phyloP scores from a whole-genome alignment of 1,140 invertebrate genomes.

The Drosophila truncata region DNA sequence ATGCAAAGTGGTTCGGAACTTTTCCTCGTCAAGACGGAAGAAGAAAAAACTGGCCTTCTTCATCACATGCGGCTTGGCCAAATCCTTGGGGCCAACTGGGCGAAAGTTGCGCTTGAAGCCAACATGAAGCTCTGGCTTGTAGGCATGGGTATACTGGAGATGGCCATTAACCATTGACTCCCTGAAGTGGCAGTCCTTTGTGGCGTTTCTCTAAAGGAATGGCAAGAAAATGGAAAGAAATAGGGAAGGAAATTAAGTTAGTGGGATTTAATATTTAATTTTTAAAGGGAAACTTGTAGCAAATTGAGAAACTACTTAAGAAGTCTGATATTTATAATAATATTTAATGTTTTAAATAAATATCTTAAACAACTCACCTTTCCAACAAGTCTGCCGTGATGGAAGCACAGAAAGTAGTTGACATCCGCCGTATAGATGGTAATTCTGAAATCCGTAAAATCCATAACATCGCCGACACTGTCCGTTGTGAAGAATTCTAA shows the following conservation, averaged over 20 bases:
- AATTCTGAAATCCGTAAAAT: conserved; percentile 77
- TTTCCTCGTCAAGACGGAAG: conserved; percentile 42
- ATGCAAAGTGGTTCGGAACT: conserved; percentile 27
- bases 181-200: conserved; percentile 77
- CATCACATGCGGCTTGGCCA: conserved; percentile 42
- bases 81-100: conserved; percentile 66
- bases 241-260: conserved; percentile 3
- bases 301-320: neutral
- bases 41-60: conserved; percentile 63
- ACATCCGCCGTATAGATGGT: conserved; percentile 80
- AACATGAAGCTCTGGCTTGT: conserved; percentile 63
- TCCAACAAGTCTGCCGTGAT: conserved; percentile 76
- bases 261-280: neutral
- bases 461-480: conserved; percentile 70
- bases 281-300: neutral
- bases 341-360: neutral
- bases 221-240: conserved; percentile 4
- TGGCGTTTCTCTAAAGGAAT: conserved; percentile 68
- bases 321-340: neutral
- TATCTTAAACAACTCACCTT: conserved; percentile 59
- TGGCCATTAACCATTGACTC: conserved; percentile 70
- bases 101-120: conserved; percentile 71
- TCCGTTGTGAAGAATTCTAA: conserved; percentile 76
- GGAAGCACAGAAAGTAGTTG: conserved; percentile 76
- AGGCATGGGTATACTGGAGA: conserved; percentile 59